A percentile compares a stretch with the other conserved stretches of the same genome.
phyloP scores from a whole-genome alignment of 2,113 vertebrate genomes.

The Mungos mungo region DNA sequence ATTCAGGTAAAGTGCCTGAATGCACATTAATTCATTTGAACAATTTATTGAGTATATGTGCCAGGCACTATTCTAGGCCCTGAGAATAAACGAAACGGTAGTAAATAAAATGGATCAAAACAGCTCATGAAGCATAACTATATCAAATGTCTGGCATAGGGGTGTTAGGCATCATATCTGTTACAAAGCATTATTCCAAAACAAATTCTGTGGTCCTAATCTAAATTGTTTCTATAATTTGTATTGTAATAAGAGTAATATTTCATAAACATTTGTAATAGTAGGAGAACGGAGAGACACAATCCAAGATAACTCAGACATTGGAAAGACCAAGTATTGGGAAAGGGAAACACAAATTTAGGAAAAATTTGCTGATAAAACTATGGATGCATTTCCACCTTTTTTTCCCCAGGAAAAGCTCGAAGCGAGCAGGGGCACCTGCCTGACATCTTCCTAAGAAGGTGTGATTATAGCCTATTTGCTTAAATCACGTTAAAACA shows the following conservation, averaged over 20 bases:
- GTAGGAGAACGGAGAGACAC: background rate
- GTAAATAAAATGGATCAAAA: constrained; percentile 15
- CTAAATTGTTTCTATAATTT: background rate
- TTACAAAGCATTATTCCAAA: background rate
- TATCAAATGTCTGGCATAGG: background rate
- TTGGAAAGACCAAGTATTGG: background rate
- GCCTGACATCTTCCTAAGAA: background rate
- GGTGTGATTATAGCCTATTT: background rate
- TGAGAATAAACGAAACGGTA: background rate
- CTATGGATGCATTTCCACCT: background rate
- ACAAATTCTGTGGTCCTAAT: background rate
- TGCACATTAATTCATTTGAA: background rate
- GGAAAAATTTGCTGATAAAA: background rate
- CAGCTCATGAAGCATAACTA: background rate
- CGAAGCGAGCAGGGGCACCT: no score
- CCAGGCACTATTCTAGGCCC: background rate
- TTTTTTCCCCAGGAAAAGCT: background rate
- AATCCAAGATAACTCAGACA: background rate
- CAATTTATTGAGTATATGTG: background rate
- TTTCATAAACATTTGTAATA: background rate
- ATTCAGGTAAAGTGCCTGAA: background rate
- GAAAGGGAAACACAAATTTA: constrained; percentile 4
- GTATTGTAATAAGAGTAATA: background rate
- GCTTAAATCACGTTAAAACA: background rate
- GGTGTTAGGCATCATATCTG: background rate